A percentile compares a stretch with the other conserved stretches of the same genome.
Evolutionary conservation across 2,888 invertebrate species (phyloP).

Genomic region (Tinea semifulvella): DNA sequence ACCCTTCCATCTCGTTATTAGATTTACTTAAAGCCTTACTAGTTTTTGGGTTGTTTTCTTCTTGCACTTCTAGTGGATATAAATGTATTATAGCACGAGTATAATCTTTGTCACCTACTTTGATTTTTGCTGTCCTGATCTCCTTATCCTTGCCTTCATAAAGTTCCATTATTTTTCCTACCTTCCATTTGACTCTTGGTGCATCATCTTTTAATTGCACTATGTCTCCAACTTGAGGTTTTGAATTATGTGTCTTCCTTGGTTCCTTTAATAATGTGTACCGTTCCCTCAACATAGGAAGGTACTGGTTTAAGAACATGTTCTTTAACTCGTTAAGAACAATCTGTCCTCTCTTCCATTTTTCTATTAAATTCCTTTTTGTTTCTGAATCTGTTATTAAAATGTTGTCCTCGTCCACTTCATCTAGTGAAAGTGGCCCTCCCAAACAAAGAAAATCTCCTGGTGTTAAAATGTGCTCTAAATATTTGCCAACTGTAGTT

Average conservation of each 20-base stretch:
- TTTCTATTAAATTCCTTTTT: conserved; percentile 15
- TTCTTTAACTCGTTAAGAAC: conserved; percentile 17
- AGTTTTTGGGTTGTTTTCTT: no score
- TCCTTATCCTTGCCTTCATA: conserved; percentile 13
- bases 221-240: conserved; percentile 14
- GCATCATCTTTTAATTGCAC: conserved; percentile 17
- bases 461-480: conserved; percentile 14
- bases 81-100: no score
- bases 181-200: conserved; percentile 13
- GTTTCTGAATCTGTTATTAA: neutral
- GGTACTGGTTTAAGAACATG: conserved; percentile 17
- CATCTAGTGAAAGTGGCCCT: neutral
- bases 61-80: conserved; percentile 13
- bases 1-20: no score
- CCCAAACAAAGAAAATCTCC: conserved; percentile 3
- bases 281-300: no score
- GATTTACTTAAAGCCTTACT: no score
- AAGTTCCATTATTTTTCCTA: conserved; percentile 15
- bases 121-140: conserved; percentile 15
- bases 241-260: no score
- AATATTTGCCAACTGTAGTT: conserved; percentile 14
- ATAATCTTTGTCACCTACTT: conserved; percentile 11
- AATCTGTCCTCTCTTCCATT: conserved; percentile 17
- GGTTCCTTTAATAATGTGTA: no score
- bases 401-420: neutral